These are phyloP conservation scores for Cantharis rufa DNA, from an alignment of 2,888 invertebrate genomes.

Conservation along the genomic window DNA sequence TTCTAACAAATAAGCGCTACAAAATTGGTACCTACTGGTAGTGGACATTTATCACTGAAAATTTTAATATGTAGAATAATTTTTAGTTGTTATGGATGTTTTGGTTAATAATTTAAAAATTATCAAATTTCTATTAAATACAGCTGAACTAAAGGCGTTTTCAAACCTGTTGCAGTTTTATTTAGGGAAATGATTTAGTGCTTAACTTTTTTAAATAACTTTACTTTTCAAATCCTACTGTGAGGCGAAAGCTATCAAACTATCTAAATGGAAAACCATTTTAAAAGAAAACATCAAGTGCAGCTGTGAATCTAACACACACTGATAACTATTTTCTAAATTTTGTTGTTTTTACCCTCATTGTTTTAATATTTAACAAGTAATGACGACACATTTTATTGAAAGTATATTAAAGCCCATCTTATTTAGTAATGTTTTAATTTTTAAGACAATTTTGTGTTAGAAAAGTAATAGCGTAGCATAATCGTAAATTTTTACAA, in stretches of 20 bases:
- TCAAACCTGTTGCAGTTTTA: neutral
- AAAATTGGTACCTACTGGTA: conserved; percentile 18
- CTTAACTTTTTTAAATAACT: neutral
- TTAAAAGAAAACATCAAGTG: neutral
- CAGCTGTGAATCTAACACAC: neutral
- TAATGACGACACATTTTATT: neutral
- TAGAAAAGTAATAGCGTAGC: neutral
- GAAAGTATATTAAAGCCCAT: neutral
- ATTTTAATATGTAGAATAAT: neutral
- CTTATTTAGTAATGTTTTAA: neutral
- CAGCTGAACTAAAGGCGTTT: neutral
- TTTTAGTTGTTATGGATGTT: neutral
- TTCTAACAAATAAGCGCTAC: conserved; percentile 19
- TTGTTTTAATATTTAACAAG: neutral
- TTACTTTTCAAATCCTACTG: neutral
- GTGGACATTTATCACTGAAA: conserved; percentile 18
- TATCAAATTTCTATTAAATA: neutral
- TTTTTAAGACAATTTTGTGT: neutral
- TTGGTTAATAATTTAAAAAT: neutral
- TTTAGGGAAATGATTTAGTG: neutral
- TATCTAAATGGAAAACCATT: neutral
- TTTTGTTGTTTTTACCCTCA: neutral
- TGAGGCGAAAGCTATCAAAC: neutral
- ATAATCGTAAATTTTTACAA: neutral
- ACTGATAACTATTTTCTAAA: neutral